Evolutionary conservation across 2,113 vertebrate species (phyloP).

Genomic region (Pseudonaja textilis): DNA sequence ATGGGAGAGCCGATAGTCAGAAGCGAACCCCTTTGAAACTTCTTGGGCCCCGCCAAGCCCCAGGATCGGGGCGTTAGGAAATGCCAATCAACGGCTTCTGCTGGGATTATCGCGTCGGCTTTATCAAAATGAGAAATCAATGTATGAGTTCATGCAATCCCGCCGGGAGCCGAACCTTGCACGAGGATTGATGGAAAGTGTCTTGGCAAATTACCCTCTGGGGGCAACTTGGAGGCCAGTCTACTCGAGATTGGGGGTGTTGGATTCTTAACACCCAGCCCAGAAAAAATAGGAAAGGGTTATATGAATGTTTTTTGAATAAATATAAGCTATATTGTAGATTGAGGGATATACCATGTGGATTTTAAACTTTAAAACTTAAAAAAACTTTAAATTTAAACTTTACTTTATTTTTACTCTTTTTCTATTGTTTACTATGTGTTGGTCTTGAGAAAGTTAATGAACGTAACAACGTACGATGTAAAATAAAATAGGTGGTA

Average conservation of each 20-base stretch:
- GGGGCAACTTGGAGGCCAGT: neutral
- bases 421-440: no score
- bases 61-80: neutral
- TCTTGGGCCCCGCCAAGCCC: neutral
- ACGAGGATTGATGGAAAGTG: neutral
- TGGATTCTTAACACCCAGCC: neutral
- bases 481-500: no score
- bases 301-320: no score
- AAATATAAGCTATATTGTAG: no score
- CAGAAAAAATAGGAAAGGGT: no score
- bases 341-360: no score
- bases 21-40: neutral
- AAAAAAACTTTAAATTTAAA: no score
- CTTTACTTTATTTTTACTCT: no score
- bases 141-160: neutral
- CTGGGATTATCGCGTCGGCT: neutral
- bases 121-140: conserved; percentile 6
- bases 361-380: no score
- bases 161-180: neutral
- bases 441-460: no score
- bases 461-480: no score
- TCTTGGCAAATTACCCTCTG: neutral
- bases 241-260: neutral
- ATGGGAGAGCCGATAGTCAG: neutral
- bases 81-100: neutral